A percentile compares a stretch with the other conserved stretches of the same genome.
phyloP scores from a whole-genome alignment of 2,113 vertebrate genomes.

The Rhadina sibilatrix region DNA sequence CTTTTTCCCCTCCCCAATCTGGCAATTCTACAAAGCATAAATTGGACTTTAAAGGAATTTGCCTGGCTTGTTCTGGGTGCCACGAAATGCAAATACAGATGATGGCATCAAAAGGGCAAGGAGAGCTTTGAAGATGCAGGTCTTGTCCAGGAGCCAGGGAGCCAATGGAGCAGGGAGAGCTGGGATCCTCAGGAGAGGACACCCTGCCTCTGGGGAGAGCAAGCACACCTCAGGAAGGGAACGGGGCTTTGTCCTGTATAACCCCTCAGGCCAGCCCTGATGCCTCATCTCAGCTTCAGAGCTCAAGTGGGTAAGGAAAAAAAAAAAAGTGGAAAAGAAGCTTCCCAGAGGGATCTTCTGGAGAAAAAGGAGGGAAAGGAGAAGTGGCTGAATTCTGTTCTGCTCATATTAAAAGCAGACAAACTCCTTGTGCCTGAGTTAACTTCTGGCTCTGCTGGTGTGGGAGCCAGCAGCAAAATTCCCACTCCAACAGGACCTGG shows the following conservation, averaged over 20 bases:
- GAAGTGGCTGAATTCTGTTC: not conserved
- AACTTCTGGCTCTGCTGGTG: not conserved
- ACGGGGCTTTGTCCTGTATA: not conserved
- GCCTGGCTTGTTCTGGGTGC: not conserved
- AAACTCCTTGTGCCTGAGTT: not conserved
- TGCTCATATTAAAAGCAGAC: not conserved
- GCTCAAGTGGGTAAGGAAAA: not conserved
- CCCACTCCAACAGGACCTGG: not conserved
- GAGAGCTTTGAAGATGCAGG: slow-evolving; percentile 28
- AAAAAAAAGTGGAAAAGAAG: not conserved
- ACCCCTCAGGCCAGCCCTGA: not conserved
- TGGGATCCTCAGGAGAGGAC: not conserved
- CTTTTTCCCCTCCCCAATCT: not conserved
- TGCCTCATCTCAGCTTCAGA: not conserved
- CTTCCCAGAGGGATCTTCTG: not conserved
- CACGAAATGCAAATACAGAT: not conserved
- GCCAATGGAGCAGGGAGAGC: not conserved
- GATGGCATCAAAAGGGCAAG: not conserved
- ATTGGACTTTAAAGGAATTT: not conserved
- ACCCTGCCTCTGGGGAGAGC: not conserved
- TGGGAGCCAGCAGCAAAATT: not conserved
- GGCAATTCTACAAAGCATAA: slow-evolving; percentile 39
- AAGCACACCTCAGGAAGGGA: not conserved
- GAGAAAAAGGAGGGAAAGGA: not conserved
- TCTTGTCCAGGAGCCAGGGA: slow-evolving; percentile 5